Evolutionary conservation across 2,797 vertebrate species (phyloP), one percentile per base, ranked within the genome.

Genomic region (Zalophus californianus): DNA sequence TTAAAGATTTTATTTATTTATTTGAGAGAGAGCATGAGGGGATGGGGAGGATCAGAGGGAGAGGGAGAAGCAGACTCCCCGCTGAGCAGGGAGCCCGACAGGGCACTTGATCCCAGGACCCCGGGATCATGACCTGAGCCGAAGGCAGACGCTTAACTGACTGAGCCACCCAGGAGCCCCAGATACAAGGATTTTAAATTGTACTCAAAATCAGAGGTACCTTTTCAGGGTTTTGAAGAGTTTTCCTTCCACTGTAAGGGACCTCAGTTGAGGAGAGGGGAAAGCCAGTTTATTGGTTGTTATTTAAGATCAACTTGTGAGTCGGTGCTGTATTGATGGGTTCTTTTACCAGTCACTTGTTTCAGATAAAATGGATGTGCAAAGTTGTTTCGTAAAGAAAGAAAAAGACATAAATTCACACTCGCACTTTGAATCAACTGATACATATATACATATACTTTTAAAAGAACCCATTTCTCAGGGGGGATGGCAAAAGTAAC

Each of bases 311-410:
- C 21, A n/a, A n/a, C 41, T 29, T 84, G 38, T 79, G 72, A 35
- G 41, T 84, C 54, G 58, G 6, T 52, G 52, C 14, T 32, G 6
- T 72, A 15, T 25, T 75, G 72, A 72, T 75, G 38, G n/a, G 8
- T 93, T 94, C 72, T 73, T 91, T 83, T 58, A 35, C 73, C 41
- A 50, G 80, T 41, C 48, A 78, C 15, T 94, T 86, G 64, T 87
- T 93, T 94, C 58, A 44, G 50, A 56, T 70, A 83, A 91, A 92
- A 86, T 48, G 44, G 23, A 66, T 86, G 14, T n/a, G 1, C 13
- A 52, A n/a, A 78, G 52, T 82, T 85, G 35, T 86, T 93, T 91
- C 35, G 11, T 77, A 85, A 86, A 75, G 60, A 62, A 70, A 54
- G 25, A 58, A 88, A 94, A 80, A 83, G 32, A 86, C 9, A 32